Base-by-base conservation (phyloP, 2,113 vertebrate genomes). In the Stigmatopora argus region DNA sequence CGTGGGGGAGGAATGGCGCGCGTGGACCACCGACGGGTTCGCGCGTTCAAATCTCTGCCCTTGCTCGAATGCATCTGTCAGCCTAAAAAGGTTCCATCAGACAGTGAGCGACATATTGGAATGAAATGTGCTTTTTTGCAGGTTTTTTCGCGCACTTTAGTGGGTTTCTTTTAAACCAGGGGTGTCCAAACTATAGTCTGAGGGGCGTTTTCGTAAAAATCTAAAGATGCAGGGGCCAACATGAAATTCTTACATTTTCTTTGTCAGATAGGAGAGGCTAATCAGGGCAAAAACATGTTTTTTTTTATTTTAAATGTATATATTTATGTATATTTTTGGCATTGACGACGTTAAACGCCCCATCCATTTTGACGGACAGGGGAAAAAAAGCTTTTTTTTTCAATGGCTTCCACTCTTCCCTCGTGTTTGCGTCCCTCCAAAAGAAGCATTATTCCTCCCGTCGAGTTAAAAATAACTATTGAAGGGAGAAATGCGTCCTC, bases 1-100 rank as follows among this genome's bases (percentile, higher is more conserved):
- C 71, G 85, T 85, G 83, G 78, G 83, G 69, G 67, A 56, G 58
- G 41, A 66, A 21, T 46, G 6, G n/a, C 21, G 61, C 19, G 53
- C 12, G 3, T n/a, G 15, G 51, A n/a, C 56, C 13, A 69, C 65
- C 65, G 73, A 78, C 31, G 48, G 57, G 77, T 57, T 70, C 56
- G 55, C 64, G 65, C 67, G 52, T 74, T 3, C 61, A 80, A 75
- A 75, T 75, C 69, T 71, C 69, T 58, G 64, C 65, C 7, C 62
- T 73, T 57, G 23, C 64, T 67, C 62, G 56, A 65, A 75, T 69
- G 79, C 70, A 26, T 77, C 75, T 71, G 73, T 74, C 67, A 10
- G 76, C 65, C 63, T 35, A 52, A 15, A 60, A 60, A 17, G 18
- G 58, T 60, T 60, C 34, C 1, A 19, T 55, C 41, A 14, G 58